These are phyloP conservation scores for Muraenolepis orangiensis DNA, from an alignment of 2,797 vertebrate species.

Conservation along the genomic window DNA sequence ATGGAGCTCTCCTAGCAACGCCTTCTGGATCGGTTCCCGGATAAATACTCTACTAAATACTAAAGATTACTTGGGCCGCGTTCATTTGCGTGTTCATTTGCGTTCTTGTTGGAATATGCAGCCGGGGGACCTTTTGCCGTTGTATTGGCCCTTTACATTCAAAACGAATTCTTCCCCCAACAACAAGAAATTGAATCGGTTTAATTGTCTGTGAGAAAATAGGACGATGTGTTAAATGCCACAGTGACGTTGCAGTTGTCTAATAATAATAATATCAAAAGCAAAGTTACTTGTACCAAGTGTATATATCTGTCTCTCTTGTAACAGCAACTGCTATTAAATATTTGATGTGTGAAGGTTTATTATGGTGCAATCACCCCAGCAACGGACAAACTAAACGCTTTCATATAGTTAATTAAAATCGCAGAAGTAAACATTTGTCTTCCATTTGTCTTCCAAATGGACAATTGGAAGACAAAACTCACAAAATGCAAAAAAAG, in stretches of 20 bases:
- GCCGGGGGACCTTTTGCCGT: background rate
- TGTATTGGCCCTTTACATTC: background rate
- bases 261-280: background rate
- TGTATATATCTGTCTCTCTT: background rate
- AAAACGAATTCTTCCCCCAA: background rate
- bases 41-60: conserved; percentile 26
- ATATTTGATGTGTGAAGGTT: background rate
- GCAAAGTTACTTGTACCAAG: background rate
- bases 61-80: conserved; percentile 6
- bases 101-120: conserved; percentile 4
- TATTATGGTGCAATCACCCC: too few relatives aligned
- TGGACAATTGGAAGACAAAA: too few relatives aligned
- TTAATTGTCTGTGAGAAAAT: background rate
- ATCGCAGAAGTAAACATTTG: too few relatives aligned
- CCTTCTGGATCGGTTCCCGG: background rate
- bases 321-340: background rate
- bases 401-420: too few relatives aligned
- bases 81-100: background rate
- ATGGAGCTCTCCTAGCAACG: conserved; percentile 78
- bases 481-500: too few relatives aligned
- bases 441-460: too few relatives aligned
- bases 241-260: background rate
- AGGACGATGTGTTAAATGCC: background rate
- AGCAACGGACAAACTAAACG: too few relatives aligned
- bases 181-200: background rate